Evolutionary conservation across 2,113 vertebrate species (phyloP).

Genomic region (Acanthochromis polyacanthus): DNA sequence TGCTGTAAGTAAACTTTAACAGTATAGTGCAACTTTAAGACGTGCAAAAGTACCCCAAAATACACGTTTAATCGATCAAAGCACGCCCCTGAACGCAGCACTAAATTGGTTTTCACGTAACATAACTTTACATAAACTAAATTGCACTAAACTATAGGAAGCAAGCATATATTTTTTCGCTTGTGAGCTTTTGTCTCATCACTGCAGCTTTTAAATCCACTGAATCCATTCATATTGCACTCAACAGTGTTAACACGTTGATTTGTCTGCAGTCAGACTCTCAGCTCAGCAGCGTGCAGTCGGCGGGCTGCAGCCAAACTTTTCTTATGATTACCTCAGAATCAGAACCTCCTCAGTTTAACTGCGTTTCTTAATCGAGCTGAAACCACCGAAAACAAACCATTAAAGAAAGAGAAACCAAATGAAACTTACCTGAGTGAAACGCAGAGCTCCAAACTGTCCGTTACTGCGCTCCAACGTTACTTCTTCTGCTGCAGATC

Average conservation of each 20-base stretch:
- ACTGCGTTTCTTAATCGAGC: background rate
- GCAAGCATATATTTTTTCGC: no score
- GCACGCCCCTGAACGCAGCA: no score
- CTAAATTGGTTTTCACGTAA: no score
- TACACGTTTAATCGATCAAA: no score
- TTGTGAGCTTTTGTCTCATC: background rate
- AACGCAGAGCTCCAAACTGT: constrained; percentile 21
- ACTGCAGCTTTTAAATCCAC: background rate
- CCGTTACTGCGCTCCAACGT: constrained; percentile 17
- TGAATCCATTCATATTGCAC: background rate
- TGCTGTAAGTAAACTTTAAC: no score
- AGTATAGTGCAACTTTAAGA: no score
- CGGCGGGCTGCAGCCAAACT: constrained; percentile 23
- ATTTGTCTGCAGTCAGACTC: background rate
- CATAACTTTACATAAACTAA: no score
- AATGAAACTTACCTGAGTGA: constrained; percentile 57
- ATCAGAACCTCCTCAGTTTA: fast-evolving
- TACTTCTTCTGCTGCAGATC: constrained; percentile 18
- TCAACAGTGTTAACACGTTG: constrained; percentile 13
- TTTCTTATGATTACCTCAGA: background rate
- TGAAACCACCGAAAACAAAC: background rate
- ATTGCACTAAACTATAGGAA: no score
- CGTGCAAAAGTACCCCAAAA: no score
- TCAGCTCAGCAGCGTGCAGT: background rate
- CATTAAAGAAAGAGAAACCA: background rate